Conservation (phyloP, 2,888 invertebrate species). For the Macaria notata region DNA sequence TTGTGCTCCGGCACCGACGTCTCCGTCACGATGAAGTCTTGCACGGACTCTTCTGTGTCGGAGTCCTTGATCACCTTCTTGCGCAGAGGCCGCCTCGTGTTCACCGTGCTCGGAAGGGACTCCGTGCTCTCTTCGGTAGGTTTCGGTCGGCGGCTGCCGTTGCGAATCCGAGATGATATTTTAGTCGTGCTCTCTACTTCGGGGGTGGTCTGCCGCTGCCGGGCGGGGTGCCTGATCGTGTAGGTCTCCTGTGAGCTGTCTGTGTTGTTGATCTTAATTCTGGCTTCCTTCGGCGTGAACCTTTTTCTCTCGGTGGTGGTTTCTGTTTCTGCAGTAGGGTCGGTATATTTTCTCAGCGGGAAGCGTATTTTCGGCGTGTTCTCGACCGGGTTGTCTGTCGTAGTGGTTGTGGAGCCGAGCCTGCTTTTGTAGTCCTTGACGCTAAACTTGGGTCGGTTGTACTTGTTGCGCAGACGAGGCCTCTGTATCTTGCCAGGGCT, state of each 20-base stretch:
- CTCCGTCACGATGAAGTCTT: constrained; percentile 65
- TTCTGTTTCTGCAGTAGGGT: constrained; percentile 60
- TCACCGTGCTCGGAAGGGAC: constrained; percentile 49
- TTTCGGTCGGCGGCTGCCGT: constrained; percentile 62
- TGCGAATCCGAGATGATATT: constrained; percentile 68
- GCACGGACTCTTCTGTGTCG: constrained; percentile 66
- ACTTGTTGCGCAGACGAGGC: constrained; percentile 77
- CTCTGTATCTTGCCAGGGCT: constrained; percentile 54
- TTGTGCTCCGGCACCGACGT: constrained; percentile 55
- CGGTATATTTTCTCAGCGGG: constrained; percentile 73
- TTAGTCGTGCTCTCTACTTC: constrained; percentile 68
- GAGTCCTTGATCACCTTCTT: constrained; percentile 69
- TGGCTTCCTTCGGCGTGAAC: constrained; percentile 77
- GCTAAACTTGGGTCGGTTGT: constrained; percentile 87
- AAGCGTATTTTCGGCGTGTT: constrained; percentile 69
- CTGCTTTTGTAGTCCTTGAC: constrained; percentile 89
- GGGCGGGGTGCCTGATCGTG: constrained; percentile 51
- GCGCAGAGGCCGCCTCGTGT: constrained; percentile 61
- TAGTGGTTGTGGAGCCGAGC: constrained; percentile 81
- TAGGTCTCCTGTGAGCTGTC: constrained; percentile 61
- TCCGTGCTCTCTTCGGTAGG: constrained; percentile 68
- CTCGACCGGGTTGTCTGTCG: constrained; percentile 63
- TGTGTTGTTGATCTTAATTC: constrained; percentile 58
- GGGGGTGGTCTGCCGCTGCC: constrained; percentile 60
- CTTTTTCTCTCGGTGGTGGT: constrained; percentile 76